Percentiles rank a stretch among this genome's conserved stretches.
These are phyloP conservation scores for Gandaritis pyraliata DNA, from an alignment of 2,888 invertebrate genomes.

Conservation along the genomic window DNA sequence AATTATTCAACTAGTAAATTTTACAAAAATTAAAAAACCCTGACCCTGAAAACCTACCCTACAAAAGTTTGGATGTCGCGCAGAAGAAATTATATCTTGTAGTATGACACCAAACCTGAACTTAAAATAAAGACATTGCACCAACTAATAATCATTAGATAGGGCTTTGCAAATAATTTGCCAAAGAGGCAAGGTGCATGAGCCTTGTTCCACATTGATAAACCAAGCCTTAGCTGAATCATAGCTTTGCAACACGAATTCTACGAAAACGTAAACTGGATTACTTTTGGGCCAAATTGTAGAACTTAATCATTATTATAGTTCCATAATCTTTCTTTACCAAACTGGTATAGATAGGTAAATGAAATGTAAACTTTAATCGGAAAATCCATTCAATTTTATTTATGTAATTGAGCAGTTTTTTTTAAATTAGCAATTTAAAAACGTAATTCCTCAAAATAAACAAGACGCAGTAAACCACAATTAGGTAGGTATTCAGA, in stretches of 20 bases:
- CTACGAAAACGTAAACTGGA: conserved; percentile 28
- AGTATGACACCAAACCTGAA: not conserved
- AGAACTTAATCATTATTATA: conserved; percentile 23
- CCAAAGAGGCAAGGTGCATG: conserved; percentile 8
- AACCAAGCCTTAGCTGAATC: conserved; percentile 30
- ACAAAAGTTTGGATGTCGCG: too few relatives aligned
- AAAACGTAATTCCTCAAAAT: not conserved
- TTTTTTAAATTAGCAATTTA: not conserved
- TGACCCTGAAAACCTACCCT: too few relatives aligned
- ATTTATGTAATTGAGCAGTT: not conserved
- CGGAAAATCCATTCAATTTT: too few relatives aligned
- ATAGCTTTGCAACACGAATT: conserved; percentile 21
- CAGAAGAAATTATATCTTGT: too few relatives aligned
- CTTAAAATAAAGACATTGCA: conserved; percentile 10
- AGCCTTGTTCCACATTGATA: conserved; percentile 35
- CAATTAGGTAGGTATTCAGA: conserved; percentile 17
- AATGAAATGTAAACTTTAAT: too few relatives aligned
- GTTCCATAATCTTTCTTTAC: conserved; percentile 36
- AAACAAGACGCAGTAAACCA: conserved; percentile 7
- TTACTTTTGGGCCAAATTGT: conserved; percentile 17
- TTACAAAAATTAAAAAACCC: too few relatives aligned
- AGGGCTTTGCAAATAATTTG: conserved; percentile 17
- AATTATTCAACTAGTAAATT: too few relatives aligned
- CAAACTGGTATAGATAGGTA: conserved; percentile 14
- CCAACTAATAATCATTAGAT: conserved; percentile 13